These are phyloP conservation scores for Battus philenor DNA, from an alignment of 1,140 invertebrate species.

Conservation along the genomic window DNA sequence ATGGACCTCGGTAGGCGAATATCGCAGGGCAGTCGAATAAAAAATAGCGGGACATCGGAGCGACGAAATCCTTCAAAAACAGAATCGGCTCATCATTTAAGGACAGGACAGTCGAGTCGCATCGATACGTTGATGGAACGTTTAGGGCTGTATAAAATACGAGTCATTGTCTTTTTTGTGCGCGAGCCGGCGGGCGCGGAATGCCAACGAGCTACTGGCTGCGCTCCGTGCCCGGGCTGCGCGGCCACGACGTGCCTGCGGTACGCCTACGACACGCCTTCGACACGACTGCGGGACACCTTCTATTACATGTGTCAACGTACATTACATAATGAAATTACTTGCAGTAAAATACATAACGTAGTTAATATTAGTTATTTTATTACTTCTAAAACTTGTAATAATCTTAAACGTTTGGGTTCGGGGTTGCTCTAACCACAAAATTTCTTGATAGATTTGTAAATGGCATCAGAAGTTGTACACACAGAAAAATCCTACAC, in stretches of 20 bases:
- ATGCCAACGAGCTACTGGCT: conserved; percentile 49
- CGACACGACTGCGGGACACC: conserved; percentile 9
- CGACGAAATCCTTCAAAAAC: conserved; percentile 29
- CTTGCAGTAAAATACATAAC: no score
- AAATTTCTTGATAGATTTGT: no score
- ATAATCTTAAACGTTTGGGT: no score
- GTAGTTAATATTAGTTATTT: background rate
- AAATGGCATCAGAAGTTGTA: no score
- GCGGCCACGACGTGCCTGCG: conserved; percentile 8
- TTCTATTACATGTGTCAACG: background rate
- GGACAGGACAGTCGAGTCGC: conserved; percentile 42
- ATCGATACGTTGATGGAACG: conserved; percentile 61
- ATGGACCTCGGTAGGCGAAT: conserved; percentile 14
- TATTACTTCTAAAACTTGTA: no score
- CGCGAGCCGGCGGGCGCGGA: conserved; percentile 48
- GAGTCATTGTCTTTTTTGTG: conserved; percentile 67
- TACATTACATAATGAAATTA: no score
- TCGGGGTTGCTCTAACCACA: no score
- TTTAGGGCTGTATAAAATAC: conserved; percentile 63
- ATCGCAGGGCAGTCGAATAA: conserved; percentile 14
- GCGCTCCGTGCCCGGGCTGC: conserved; percentile 31
- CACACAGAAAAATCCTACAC: no score
- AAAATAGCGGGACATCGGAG: conserved; percentile 28
- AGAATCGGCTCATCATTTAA: conserved; percentile 42
- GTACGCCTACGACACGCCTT: conserved; percentile 14